Percentiles rank a stretch among this genome's conserved stretches.
phyloP scores from a whole-genome alignment of 2,888 invertebrate genomes.

The Gibbula magus region DNA sequence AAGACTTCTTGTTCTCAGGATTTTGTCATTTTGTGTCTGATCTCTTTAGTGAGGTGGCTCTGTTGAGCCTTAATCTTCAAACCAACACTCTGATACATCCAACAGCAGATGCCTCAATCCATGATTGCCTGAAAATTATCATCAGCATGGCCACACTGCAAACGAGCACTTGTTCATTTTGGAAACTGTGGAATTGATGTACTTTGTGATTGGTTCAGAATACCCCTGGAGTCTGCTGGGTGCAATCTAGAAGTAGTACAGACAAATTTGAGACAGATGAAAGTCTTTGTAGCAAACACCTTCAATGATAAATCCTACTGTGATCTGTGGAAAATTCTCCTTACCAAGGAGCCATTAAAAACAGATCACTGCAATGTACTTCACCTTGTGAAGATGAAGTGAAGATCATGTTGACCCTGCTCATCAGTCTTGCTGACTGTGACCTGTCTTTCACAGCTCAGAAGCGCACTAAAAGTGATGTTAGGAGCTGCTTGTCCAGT shows the following conservation, averaged over 20 bases:
- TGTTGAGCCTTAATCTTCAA: no score
- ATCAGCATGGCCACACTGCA: not conserved
- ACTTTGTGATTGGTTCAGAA: not conserved
- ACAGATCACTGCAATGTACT: not conserved
- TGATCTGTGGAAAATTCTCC: slow-evolving; percentile 3
- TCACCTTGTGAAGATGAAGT: slow-evolving; percentile 6
- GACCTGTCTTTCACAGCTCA: not conserved
- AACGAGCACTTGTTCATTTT: slow-evolving; percentile 2
- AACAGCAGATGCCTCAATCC: no score
- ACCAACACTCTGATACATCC: no score
- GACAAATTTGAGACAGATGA: not conserved
- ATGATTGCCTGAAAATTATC: no score
- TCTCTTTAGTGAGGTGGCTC: no score
- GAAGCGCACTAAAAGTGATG: not conserved
- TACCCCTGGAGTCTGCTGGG: not conserved
- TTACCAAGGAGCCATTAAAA: not conserved
- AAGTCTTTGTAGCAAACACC: not conserved
- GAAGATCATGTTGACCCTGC: not conserved
- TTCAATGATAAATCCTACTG: not conserved
- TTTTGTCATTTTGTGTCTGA: no score
- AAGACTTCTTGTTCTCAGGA: no score
- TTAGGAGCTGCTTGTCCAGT: not conserved
- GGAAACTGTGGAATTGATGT: not conserved
- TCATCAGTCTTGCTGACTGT: not conserved
- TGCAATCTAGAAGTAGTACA: not conserved